These are phyloP conservation scores for Luperina nickerlii DNA, from an alignment of 2,888 invertebrate species.

Conservation along the genomic window DNA sequence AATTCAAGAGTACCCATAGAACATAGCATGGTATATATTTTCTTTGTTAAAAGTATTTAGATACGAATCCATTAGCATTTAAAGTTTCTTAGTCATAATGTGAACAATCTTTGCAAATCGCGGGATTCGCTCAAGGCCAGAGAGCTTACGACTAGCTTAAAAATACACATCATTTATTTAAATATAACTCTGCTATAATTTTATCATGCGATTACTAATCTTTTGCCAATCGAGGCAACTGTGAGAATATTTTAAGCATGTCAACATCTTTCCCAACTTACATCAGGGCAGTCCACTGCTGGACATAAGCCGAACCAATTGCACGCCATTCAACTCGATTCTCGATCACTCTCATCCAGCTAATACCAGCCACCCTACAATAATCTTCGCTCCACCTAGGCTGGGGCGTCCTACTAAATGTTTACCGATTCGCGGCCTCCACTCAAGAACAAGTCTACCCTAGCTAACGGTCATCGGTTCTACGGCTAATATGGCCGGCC, in stretches of 20 bases:
- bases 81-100: slow-evolving; percentile 34
- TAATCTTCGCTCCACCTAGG: no score
- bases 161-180: slow-evolving; percentile 1
- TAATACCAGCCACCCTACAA: not conserved
- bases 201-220: not conserved
- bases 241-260: not conserved
- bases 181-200: slow-evolving; percentile 7
- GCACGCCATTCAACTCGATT: not conserved
- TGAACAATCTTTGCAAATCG: slow-evolving; percentile 17
- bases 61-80: slow-evolving; percentile 32
- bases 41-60: slow-evolving; percentile 4
- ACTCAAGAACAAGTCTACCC: not conserved
- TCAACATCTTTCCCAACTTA: not conserved
- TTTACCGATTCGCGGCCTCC: not conserved
- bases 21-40: not conserved
- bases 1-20: no score
- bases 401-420: not conserved
- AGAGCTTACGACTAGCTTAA: not conserved
- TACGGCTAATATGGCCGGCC: not conserved
- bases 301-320: no score
- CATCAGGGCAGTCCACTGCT: not conserved
- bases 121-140: slow-evolving; percentile 28
- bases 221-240: not conserved
- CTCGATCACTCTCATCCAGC: not conserved
- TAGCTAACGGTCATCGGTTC: not conserved